These are phyloP conservation scores for Pangasius sanitwongsei DNA, from an alignment of 2,797 vertebrate species.

Conservation along the genomic window DNA sequence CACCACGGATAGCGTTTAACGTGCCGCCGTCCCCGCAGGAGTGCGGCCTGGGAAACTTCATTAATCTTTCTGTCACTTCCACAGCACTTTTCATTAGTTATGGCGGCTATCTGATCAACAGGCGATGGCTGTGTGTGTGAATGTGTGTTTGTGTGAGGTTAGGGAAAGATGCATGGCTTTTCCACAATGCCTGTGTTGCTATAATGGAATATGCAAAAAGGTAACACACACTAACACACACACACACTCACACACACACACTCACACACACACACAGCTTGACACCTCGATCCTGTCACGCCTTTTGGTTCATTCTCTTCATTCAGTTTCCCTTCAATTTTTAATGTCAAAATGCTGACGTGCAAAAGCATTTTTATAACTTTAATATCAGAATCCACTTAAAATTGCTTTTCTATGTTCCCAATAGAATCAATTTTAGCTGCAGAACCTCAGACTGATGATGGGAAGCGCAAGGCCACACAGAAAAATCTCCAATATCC, in stretches of 20 bases:
- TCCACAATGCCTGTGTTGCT: slow-evolving; percentile 16
- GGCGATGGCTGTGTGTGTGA: slow-evolving; percentile 51
- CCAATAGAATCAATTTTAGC: neutral
- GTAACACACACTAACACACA: slow-evolving; percentile 25
- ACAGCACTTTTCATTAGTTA: slow-evolving; percentile 94
- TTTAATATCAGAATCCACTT: neutral
- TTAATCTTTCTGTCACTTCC: slow-evolving; percentile 97
- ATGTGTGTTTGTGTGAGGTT: slow-evolving; percentile 32
- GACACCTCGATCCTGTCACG: neutral
- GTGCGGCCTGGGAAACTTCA: slow-evolving; percentile 85
- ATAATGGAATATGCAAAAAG: slow-evolving; percentile 41
- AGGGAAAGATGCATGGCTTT: slow-evolving; percentile 38
- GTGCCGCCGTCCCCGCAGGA: slow-evolving; percentile 79
- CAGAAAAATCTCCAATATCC: neutral
- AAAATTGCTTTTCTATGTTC: neutral
- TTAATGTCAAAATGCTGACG: slow-evolving; percentile 18
- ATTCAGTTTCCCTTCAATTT: neutral
- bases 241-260: slow-evolving; percentile 17
- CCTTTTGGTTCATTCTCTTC: neutral
- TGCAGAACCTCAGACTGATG: slow-evolving; percentile 2
- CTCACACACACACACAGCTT: slow-evolving; percentile 4
- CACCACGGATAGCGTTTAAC: slow-evolving; percentile 89
- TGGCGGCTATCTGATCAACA: slow-evolving; percentile 87
- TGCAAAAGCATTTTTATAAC: neutral
- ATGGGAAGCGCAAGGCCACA: neutral